phyloP scores from a whole-genome alignment of 2,888 invertebrate genomes.

The Serripes groenlandicus region DNA sequence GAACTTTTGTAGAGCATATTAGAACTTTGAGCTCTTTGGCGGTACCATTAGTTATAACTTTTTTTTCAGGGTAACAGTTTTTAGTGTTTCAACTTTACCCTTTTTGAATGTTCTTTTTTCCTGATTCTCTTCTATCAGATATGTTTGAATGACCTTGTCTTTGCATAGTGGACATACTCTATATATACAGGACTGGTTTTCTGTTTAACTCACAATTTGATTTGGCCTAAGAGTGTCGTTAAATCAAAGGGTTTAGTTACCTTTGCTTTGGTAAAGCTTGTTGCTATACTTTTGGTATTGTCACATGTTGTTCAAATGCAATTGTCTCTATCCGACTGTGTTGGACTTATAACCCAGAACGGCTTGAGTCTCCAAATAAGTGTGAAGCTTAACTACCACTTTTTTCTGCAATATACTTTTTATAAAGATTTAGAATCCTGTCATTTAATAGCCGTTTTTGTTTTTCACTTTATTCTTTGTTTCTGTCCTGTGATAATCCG shows the following conservation, averaged over 20 bases:
- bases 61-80: neutral
- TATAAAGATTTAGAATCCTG: slow-evolving; percentile 36
- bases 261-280: slow-evolving; percentile 20
- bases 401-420: slow-evolving; percentile 49
- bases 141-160: slow-evolving; percentile 8
- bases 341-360: slow-evolving; percentile 46
- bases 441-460: slow-evolving; percentile 48
- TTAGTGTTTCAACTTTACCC: slow-evolving; percentile 12
- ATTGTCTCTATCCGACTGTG: slow-evolving; percentile 48
- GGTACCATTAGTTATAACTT: neutral
- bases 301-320: slow-evolving; percentile 61
- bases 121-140: slow-evolving; percentile 13
- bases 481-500: slow-evolving; percentile 44
- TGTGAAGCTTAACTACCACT: slow-evolving; percentile 26
- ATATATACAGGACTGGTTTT: slow-evolving; percentile 47
- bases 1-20: slow-evolving; percentile 8
- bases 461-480: slow-evolving; percentile 41
- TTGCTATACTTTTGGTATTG: slow-evolving; percentile 45
- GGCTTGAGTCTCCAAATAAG: slow-evolving; percentile 51
- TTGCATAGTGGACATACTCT: slow-evolving; percentile 35
- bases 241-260: slow-evolving; percentile 37
- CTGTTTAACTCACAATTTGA: slow-evolving; percentile 42
- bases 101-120: slow-evolving; percentile 8
- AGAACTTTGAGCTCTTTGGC: slow-evolving; percentile 25
- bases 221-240: slow-evolving; percentile 8